A percentile compares a stretch with the other conserved stretches of the same genome.
These are phyloP conservation scores for Drosophila leonis DNA, from an alignment of 2,888 invertebrate genomes.

Conservation along the genomic window DNA sequence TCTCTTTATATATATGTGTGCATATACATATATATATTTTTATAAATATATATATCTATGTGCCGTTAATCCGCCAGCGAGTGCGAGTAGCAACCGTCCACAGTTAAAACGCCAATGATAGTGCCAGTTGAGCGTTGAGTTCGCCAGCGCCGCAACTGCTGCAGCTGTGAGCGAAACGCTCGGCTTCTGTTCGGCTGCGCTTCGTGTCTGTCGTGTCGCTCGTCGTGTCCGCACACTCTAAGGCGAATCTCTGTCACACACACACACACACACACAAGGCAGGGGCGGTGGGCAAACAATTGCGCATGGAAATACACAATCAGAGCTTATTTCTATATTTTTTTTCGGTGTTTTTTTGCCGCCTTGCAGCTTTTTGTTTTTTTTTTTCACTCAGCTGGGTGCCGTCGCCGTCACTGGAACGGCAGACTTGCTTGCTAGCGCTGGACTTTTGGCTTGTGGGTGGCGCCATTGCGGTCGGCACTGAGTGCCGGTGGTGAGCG, in stretches of 20 bases:
- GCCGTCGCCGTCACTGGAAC: conserved; percentile 47
- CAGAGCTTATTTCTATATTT: conserved; percentile 31
- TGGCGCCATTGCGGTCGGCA: conserved; percentile 39
- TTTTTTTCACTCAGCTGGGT: conserved; percentile 56
- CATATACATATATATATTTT: conserved; percentile 35
- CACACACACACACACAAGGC: neutral
- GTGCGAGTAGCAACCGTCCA: conserved; percentile 84
- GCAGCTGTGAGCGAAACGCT: conserved; percentile 45
- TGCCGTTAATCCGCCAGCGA: conserved; percentile 83
- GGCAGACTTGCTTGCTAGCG: conserved; percentile 24
- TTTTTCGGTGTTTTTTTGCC: conserved; percentile 12
- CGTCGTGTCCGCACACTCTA: conserved; percentile 6
- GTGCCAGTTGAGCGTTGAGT: conserved; percentile 58
- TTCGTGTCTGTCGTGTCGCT: conserved; percentile 21
- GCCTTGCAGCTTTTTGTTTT: conserved; percentile 35
- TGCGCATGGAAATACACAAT: conserved; percentile 46
- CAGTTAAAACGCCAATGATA: conserved; percentile 86
- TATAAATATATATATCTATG: conserved; percentile 52
- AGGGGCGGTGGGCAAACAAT: conserved; percentile 9
- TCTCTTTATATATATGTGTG: conserved; percentile 44
- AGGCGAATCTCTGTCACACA: conserved; percentile 4
- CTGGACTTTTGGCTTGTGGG: conserved; percentile 43
- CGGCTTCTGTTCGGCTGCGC: conserved; percentile 30
- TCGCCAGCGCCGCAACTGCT: conserved; percentile 49
- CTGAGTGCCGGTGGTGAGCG: conserved; percentile 39